These are phyloP conservation scores for Congeria kusceri DNA, from an alignment of 2,888 invertebrate genomes.

Conservation along the genomic window DNA sequence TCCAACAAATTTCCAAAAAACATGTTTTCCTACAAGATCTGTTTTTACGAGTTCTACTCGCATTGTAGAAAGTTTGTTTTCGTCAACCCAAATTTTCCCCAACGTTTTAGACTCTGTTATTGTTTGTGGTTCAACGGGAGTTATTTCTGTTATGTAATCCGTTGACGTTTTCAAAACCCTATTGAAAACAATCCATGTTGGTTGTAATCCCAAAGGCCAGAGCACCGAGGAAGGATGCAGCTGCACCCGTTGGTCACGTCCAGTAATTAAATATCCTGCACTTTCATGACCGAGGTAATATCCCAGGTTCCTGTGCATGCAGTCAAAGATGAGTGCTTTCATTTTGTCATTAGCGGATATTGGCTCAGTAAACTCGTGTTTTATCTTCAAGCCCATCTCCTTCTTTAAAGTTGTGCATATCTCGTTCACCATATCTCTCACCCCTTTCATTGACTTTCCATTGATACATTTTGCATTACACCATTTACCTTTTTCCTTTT, in stretches of 20 bases:
- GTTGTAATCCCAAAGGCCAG: conserved; percentile 64
- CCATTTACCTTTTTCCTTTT: conserved; percentile 77
- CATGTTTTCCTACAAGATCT: conserved; percentile 66
- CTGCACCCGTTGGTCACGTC: conserved; percentile 65
- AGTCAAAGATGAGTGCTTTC: conserved; percentile 71
- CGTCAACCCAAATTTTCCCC: conserved; percentile 56
- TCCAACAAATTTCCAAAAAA: conserved; percentile 71
- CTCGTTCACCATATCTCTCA: conserved; percentile 74
- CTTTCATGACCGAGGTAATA: conserved; percentile 76
- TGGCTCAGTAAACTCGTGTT: conserved; percentile 47
- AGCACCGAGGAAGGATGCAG: conserved; percentile 81
- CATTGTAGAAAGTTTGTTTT: conserved; percentile 55
- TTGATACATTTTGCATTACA: conserved; percentile 83
- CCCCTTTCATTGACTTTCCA: conserved; percentile 79
- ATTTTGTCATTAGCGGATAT: conserved; percentile 53
- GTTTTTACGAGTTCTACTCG: conserved; percentile 56
- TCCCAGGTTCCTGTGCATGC: conserved; percentile 72
- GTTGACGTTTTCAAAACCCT: conserved; percentile 74
- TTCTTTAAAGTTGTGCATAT: conserved; percentile 65
- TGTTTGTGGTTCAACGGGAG: conserved; percentile 72
- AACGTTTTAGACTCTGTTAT: conserved; percentile 58
- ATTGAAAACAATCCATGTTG: conserved; percentile 78
- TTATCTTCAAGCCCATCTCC: conserved; percentile 64
- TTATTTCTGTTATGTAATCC: conserved; percentile 77
- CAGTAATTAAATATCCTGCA: conserved; percentile 75